Percentiles rank a stretch among this genome's conserved stretches.
Evolutionary conservation across 1,140 invertebrate species (phyloP).

Genomic region (Solenopsis fugax): DNA sequence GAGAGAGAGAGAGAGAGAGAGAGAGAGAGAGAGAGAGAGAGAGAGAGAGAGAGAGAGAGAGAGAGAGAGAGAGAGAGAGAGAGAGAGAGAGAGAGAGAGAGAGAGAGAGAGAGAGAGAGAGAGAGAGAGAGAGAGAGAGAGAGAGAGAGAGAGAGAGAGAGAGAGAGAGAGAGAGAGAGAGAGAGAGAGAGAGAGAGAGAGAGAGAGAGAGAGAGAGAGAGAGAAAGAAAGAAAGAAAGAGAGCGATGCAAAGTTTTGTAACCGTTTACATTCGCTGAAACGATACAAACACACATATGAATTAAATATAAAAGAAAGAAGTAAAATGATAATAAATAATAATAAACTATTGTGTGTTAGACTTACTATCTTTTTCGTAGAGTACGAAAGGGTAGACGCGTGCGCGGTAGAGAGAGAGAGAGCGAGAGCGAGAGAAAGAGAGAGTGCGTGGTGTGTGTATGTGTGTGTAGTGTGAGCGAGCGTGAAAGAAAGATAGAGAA

Average conservation of each 20-base stretch:
- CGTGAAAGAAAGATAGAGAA: conserved; percentile 31
- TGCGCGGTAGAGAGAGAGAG: conserved; percentile 44
- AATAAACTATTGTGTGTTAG: conserved; percentile 81
- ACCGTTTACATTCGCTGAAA: conserved; percentile 65
- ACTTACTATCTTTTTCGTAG: conserved; percentile 79
- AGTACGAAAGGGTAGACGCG: conserved; percentile 72
- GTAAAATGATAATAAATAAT: conserved; percentile 81
- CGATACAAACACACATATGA: conserved; percentile 70
- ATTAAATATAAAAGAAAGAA: conserved; percentile 76
- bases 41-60: no score
- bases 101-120: neutral
- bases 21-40: neutral
- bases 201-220: neutral
- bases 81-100: neutral
- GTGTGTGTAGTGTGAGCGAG: neutral
- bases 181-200: neutral
- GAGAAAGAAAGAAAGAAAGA: conserved; percentile 28
- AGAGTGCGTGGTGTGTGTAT: neutral
- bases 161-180: neutral
- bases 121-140: neutral
- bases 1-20: conserved; percentile 16
- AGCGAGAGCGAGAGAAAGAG: neutral
- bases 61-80: conserved; percentile 12
- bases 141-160: conserved; percentile 11
- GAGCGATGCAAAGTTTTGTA: conserved; percentile 45